Evolutionary conservation across 2,888 invertebrate species (phyloP).

Genomic region (Entomobrya multifasciata): DNA sequence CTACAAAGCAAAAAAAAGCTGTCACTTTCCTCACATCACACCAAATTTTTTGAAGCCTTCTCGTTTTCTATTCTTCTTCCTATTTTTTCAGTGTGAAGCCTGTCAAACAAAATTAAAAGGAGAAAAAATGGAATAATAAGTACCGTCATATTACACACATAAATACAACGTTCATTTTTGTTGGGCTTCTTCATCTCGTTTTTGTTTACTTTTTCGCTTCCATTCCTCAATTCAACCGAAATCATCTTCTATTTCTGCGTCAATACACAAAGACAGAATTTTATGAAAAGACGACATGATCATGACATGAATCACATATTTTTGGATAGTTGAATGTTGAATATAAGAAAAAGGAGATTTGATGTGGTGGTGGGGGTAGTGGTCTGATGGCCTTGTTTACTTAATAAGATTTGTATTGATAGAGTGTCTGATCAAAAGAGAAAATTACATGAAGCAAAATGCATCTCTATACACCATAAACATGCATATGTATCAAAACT

Average conservation of each 20-base stretch:
- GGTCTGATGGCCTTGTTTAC: too few relatives aligned
- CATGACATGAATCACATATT: slow-evolving; percentile 48
- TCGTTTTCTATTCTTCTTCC: slow-evolving; percentile 16
- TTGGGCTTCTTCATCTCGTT: not conserved
- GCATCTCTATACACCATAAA: too few relatives aligned
- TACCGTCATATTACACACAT: not conserved
- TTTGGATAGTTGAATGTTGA: not conserved
- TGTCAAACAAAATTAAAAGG: slow-evolving; percentile 53
- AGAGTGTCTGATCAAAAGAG: too few relatives aligned
- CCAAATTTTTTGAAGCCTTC: slow-evolving; percentile 14
- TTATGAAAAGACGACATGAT: slow-evolving; percentile 1
- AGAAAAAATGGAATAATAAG: slow-evolving; percentile 31
- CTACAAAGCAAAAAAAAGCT: slow-evolving; percentile 40
- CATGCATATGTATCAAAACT: too few relatives aligned
- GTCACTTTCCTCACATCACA: slow-evolving; percentile 53
- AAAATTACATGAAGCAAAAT: too few relatives aligned
- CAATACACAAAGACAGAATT: slow-evolving; percentile 30
- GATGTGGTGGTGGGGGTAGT: too few relatives aligned
- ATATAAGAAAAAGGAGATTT: too few relatives aligned
- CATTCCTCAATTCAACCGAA: slow-evolving; percentile 27
- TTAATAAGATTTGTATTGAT: too few relatives aligned
- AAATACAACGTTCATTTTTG: too few relatives aligned
- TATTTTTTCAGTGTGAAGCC: too few relatives aligned
- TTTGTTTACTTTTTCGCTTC: slow-evolving; percentile 41
- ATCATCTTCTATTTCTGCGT: slow-evolving; percentile 23